Conservation (phyloP, 2,797 vertebrate genomes). For the Poliocrania exsul region DNA sequence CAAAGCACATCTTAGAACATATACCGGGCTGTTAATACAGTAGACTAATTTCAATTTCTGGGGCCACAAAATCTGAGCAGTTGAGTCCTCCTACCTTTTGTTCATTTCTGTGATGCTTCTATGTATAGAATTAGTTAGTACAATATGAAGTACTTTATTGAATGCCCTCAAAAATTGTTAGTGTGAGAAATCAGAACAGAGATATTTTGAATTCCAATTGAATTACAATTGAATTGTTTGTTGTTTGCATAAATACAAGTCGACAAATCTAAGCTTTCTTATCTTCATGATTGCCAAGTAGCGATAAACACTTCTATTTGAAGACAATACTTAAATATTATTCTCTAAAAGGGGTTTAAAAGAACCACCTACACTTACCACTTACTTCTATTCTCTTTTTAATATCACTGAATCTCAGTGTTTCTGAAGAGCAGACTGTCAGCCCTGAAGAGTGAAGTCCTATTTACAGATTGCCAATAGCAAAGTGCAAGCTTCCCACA, state of each 20-base stretch:
- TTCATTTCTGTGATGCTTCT: background rate
- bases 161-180: background rate
- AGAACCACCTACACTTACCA: constrained; percentile 15
- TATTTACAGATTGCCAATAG: constrained; percentile 14
- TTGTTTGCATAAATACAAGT: background rate
- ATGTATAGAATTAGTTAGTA: background rate
- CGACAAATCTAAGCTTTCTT: background rate
- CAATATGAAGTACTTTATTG: background rate
- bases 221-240: too few species aligned
- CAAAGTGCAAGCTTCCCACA: constrained; percentile 4
- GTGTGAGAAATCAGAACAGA: background rate
- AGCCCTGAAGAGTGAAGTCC: background rate
- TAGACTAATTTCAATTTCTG: background rate
- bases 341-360: background rate
- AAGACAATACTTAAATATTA: background rate
- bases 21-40: background rate
- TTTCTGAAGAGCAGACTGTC: constrained; percentile 2
- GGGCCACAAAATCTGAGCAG: background rate
- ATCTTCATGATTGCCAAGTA: background rate
- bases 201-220: background rate
- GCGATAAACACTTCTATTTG: background rate
- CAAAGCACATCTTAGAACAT: background rate
- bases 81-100: background rate
- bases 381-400: background rate
- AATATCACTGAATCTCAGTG: background rate